A percentile compares a stretch with the other conserved stretches of the same genome.
These are phyloP conservation scores for Dipus sagitta DNA, from an alignment of 2,797 vertebrate genomes.

Conservation along the genomic window DNA sequence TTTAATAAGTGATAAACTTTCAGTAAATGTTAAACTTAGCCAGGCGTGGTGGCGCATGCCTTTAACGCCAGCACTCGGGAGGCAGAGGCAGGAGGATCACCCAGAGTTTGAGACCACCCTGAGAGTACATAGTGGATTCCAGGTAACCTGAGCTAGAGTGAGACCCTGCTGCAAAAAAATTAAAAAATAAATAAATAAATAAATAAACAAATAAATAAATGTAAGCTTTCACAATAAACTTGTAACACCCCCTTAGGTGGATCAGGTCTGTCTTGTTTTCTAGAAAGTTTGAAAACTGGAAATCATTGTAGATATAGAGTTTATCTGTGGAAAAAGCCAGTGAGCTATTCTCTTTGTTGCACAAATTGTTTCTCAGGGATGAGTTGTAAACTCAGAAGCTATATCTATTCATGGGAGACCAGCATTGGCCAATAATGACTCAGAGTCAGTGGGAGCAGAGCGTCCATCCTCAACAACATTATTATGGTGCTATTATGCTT, in stretches of 20 bases:
- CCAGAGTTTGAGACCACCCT: too few relatives aligned
- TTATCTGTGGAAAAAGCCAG: conserved; percentile 4
- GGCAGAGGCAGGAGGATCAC: too few relatives aligned
- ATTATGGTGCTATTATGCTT: not conserved
- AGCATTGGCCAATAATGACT: too few relatives aligned
- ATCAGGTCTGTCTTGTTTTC: conserved; percentile 12
- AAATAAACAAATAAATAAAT: too few relatives aligned
- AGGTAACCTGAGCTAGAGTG: too few relatives aligned
- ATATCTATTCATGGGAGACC: not conserved
- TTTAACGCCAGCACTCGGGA: too few relatives aligned
- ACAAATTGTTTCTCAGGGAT: not conserved
- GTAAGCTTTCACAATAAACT: not conserved
- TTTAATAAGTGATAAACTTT: not conserved
- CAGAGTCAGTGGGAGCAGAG: not conserved
- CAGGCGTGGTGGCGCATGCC: too few relatives aligned
- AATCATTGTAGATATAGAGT: not conserved
- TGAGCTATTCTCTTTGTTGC: not conserved
- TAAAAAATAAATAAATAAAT: too few relatives aligned
- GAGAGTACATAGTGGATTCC: too few relatives aligned
- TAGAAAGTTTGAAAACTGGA: conserved; percentile 23
- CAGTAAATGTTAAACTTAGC: too few relatives aligned
- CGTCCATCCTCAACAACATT: not conserved
- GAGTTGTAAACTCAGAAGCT: not conserved
- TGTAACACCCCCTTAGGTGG: not conserved
- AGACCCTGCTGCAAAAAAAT: too few relatives aligned